Conservation (phyloP, 2,797 vertebrate species). For the Aldrovandia affinis region DNA sequence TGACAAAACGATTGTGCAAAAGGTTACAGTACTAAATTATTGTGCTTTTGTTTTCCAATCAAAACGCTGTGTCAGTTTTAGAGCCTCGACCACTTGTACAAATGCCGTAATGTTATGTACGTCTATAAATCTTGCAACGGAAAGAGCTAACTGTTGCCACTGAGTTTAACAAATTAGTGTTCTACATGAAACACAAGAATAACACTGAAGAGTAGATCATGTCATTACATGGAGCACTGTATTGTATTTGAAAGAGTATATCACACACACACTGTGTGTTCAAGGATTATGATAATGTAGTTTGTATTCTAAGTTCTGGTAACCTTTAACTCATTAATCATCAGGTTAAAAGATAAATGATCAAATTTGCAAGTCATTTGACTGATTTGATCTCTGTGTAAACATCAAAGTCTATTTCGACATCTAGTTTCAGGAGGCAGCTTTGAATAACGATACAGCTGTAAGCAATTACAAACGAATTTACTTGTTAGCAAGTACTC, state of each 20-base stretch:
- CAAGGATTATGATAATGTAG: neutral
- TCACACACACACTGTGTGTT: neutral
- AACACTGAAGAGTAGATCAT: neutral
- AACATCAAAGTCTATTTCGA: neutral
- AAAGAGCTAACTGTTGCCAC: neutral
- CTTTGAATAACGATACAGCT: neutral
- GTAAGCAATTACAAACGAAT: neutral
- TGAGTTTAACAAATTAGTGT: neutral
- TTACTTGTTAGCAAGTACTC: neutral
- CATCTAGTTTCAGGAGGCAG: neutral
- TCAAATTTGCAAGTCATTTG: neutral
- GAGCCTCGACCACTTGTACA: neutral
- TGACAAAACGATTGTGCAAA: neutral
- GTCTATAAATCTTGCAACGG: neutral
- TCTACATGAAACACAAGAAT: neutral
- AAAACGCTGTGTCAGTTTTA: neutral
- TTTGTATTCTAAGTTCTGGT: neutral
- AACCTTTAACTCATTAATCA: neutral
- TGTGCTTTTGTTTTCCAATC: neutral
- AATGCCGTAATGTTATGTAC: neutral
- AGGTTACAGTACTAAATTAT: neutral
- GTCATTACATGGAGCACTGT: neutral
- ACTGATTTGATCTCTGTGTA: neutral
- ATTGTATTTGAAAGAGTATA: neutral
- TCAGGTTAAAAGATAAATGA: neutral